Base-by-base conservation (phyloP, 1,140 invertebrate genomes). In the Pseudobourletiella spinata region DNA sequence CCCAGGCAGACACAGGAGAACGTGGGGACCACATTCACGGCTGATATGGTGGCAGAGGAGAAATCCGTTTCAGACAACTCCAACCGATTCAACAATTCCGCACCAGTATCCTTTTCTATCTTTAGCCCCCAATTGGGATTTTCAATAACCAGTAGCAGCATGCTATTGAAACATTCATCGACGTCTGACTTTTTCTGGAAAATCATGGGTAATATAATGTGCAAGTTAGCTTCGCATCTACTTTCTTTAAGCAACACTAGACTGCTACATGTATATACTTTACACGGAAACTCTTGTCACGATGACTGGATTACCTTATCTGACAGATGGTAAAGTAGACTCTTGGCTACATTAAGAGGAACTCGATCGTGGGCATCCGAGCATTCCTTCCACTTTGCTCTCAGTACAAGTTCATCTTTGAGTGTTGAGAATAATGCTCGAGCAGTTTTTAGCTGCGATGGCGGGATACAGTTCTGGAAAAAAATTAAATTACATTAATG, bases 221-320 rank as follows among this genome's bases (percentile, higher is more conserved):
- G 11, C 15, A 20, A 15, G 15, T 14, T 51, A 14, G 48, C 48
- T 51, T 51, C 22, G 20, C n/a, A n/a, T n/a, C n/a, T n/a, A n/a
- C n/a, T n/a, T n/a, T n/a, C n/a, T n/a, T n/a, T n/a, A n/a, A n/a
- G n/a, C n/a, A n/a, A n/a, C n/a, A n/a, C n/a, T n/a, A n/a, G n/a
- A n/a, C n/a, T n/a, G n/a, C n/a, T n/a, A n/a, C n/a, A n/a, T n/a
- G n/a, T n/a, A n/a, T n/a, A n/a, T n/a, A n/a, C n/a, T n/a, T n/a
- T n/a, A n/a, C n/a, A n/a, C n/a, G n/a, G n/a, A n/a, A n/a, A n/a
- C n/a, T n/a, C n/a, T n/a, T n/a, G n/a, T n/a, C n/a, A n/a, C n/a
- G n/a, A n/a, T n/a, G n/a, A n/a, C n/a, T n/a, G 32, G 18, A n/a
- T 57, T 58, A 66, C 64, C 64, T 63, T 32, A 26, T 67, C 59